Base-by-base conservation (phyloP, 2,888 invertebrate genomes). In the Iphiclides podalirius region DNA sequence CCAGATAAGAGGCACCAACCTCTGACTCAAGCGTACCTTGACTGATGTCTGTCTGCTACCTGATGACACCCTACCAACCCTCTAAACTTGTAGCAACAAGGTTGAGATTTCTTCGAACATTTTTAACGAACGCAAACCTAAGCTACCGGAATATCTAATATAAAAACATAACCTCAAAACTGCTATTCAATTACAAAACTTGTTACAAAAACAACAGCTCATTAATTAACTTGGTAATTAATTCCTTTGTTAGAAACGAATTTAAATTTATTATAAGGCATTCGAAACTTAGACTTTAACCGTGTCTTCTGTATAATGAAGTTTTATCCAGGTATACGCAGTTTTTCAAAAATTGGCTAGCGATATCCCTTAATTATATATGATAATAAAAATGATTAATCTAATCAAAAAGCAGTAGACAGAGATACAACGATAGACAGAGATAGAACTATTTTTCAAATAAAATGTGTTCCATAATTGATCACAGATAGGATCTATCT, bases 41-140 rank as follows among this genome's bases (percentile, higher is more conserved):
- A 75, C 74, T 75, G 79, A 80, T 78, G 75, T 63, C 70, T 75
- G 73, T 66, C 75, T 69, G 69, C 75, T 76, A 78, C 75, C 76
- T 77, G 80, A 79, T 75, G 73, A 70, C 64, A 57, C 54, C 63
- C 60, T 63, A 61, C 63, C 67, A 59, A 23, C 41, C 44, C 55
- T 55, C 53, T 60, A 66, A 67, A 65, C 64, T 58, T 62, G 48
- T 57, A 54, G 50, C 51, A 52, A 57, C 64, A 62, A 57, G 53
- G 63, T 64, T 62, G 42, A 62, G 60, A 71, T 53, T 59, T 31
- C 43, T 15, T 23, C 9, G 38, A 38, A 23, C 43, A 11, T 36
- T 44, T 38, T n/a, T 17, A 54, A 48, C 36, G 44, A 53, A 43
- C 17, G 20, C 12, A 45, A 15, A 33, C 16, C 12, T 11, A 33